Conservation (phyloP, 2,797 vertebrate species). For the Pangasius macronema region DNA sequence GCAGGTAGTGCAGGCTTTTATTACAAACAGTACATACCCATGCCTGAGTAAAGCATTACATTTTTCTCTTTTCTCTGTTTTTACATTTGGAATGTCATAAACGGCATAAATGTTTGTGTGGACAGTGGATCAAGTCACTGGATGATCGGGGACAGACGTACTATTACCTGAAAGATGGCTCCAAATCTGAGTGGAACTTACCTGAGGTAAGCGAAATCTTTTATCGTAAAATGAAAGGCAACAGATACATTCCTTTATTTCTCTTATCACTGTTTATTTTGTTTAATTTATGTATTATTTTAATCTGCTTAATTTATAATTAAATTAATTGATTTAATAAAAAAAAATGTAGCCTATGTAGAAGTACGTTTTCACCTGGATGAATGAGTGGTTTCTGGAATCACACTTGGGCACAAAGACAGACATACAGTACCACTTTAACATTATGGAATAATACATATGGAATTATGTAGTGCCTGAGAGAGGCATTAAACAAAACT, state of each 20-base stretch:
- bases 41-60: background rate
- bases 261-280: background rate
- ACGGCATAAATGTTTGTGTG: constrained; percentile 17
- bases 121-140: constrained; percentile 84
- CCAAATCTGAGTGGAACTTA: constrained; percentile 79
- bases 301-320: background rate
- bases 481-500: background rate
- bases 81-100: background rate
- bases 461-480: background rate
- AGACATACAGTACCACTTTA: background rate
- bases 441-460: background rate
- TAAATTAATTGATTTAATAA: background rate
- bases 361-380: background rate
- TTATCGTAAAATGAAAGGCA: background rate
- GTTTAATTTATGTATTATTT: background rate
- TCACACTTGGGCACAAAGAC: background rate
- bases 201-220: constrained; percentile 69
- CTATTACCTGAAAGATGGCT: constrained; percentile 81
- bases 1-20: constrained; percentile 64
- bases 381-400: background rate
- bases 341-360: background rate
- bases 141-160: constrained; percentile 81
- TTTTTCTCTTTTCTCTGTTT: constrained; percentile 23
- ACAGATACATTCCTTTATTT: background rate
- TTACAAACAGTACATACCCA: background rate